phyloP scores from a whole-genome alignment of 1,140 invertebrate genomes.

The Ceratitis capitata region DNA sequence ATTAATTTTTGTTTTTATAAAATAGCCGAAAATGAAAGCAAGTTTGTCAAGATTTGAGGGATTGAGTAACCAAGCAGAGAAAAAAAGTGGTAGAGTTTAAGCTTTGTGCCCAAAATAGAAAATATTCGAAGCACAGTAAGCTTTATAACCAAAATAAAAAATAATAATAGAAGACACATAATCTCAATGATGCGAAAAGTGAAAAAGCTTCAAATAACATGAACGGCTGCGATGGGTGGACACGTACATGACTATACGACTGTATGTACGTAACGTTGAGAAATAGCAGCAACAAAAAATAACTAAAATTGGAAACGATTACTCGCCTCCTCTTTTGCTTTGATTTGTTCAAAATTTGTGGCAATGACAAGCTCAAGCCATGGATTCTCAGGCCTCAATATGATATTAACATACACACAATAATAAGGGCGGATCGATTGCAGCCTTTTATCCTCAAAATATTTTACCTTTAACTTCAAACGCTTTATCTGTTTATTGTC shows the following conservation, averaged over 20 bases:
- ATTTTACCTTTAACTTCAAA: too few species aligned
- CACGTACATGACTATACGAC: background rate
- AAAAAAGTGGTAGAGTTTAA: background rate
- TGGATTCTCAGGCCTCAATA: too few species aligned
- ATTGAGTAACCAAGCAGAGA: background rate
- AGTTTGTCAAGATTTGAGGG: background rate
- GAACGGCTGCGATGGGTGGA: background rate
- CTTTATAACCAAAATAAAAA: background rate
- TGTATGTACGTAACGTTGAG: background rate
- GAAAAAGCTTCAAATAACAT: background rate
- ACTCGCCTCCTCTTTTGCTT: background rate
- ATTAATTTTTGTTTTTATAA: conserved; percentile 4
- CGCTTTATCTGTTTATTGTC: too few species aligned
- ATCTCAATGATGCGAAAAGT: background rate
- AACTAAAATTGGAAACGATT: background rate
- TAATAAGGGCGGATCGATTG: too few species aligned
- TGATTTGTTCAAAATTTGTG: background rate
- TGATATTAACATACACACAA: too few species aligned
- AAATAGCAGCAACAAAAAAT: background rate
- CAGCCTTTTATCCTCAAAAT: too few species aligned
- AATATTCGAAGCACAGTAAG: background rate
- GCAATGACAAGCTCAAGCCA: background rate
- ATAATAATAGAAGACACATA: background rate
- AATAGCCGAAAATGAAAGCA: background rate
- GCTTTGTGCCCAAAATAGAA: background rate